These are phyloP conservation scores for Carapus acus DNA, from an alignment of 2,797 vertebrate genomes.

Conservation along the genomic window DNA sequence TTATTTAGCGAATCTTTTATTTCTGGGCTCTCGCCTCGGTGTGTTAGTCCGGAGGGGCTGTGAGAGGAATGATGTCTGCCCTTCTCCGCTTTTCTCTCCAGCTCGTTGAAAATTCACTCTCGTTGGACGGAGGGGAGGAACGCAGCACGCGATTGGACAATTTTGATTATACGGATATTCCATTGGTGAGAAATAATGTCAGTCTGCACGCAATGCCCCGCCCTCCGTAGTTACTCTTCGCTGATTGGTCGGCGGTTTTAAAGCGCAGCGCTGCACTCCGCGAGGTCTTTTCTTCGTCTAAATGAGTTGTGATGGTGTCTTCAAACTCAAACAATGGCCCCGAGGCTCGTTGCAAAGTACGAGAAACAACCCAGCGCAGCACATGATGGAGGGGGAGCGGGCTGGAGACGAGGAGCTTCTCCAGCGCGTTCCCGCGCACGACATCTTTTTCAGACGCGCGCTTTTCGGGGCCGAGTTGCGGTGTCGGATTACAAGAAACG, in stretches of 20 bases:
- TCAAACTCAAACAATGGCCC: slow-evolving; percentile 31
- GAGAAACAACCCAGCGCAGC: background rate
- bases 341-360: slow-evolving; percentile 1
- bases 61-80: slow-evolving; percentile 71
- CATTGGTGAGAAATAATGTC: slow-evolving; percentile 57
- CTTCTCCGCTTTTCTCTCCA: slow-evolving; percentile 63
- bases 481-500: slow-evolving; percentile 61
- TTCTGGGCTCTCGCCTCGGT: slow-evolving; percentile 48
- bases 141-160: slow-evolving; percentile 60
- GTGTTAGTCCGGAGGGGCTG: slow-evolving; percentile 50
- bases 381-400: background rate
- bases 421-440: background rate
- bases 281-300: slow-evolving; percentile 14
- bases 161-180: background rate
- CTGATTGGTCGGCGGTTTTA: slow-evolving; percentile 64
- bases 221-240: slow-evolving; percentile 23
- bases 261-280: slow-evolving; percentile 47
- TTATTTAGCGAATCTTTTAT: slow-evolving; percentile 23
- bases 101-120: slow-evolving; percentile 62
- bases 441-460: slow-evolving; percentile 44
- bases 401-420: slow-evolving; percentile 17
- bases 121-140: slow-evolving; percentile 50
- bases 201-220: slow-evolving; percentile 21
- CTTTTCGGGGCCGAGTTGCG: slow-evolving; percentile 32
- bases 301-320: slow-evolving; percentile 25